Conservation (phyloP, 2,888 invertebrate species). For the Pachliopta kotzebuea region DNA sequence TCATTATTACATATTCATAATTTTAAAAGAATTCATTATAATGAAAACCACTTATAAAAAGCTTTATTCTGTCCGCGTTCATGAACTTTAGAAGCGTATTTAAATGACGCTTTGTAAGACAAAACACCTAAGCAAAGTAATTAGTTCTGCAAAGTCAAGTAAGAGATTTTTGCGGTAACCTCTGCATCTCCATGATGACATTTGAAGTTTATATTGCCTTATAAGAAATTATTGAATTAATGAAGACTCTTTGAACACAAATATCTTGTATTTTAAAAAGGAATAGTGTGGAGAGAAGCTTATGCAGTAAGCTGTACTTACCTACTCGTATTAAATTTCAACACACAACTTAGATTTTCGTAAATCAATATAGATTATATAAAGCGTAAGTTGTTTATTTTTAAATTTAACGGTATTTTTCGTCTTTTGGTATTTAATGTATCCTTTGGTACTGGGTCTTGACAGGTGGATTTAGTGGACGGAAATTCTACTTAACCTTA, state of each 20-base stretch:
- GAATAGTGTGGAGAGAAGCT: not conserved
- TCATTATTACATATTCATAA: conserved; percentile 3
- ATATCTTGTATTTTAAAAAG: not conserved
- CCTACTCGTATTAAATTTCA: too few species aligned
- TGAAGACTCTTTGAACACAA: not conserved
- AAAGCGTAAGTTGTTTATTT: too few species aligned
- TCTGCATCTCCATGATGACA: conserved; percentile 13
- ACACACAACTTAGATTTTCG: too few species aligned
- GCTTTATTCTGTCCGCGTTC: not conserved
- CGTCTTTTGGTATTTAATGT: too few species aligned
- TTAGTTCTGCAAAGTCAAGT: conserved; percentile 20
- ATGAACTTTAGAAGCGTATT: conserved; percentile 18
- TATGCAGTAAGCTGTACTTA: not conserved
- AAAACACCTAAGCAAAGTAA: conserved; percentile 24
- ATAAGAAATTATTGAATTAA: conserved; percentile 4
- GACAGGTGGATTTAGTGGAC: too few species aligned
- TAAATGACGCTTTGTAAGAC: conserved; percentile 8
- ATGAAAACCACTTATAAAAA: not conserved
- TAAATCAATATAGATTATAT: too few species aligned
- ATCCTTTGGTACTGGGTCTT: too few species aligned
- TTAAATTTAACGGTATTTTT: too few species aligned
- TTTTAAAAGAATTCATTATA: not conserved
- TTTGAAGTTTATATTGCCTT: conserved; percentile 1
- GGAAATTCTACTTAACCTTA: too few species aligned
- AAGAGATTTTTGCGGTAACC: conserved; percentile 19